Evolutionary conservation across 2,888 invertebrate genomes (phyloP), one percentile per base, ranked within the genome.

Genomic region (Globia sparganii): DNA sequence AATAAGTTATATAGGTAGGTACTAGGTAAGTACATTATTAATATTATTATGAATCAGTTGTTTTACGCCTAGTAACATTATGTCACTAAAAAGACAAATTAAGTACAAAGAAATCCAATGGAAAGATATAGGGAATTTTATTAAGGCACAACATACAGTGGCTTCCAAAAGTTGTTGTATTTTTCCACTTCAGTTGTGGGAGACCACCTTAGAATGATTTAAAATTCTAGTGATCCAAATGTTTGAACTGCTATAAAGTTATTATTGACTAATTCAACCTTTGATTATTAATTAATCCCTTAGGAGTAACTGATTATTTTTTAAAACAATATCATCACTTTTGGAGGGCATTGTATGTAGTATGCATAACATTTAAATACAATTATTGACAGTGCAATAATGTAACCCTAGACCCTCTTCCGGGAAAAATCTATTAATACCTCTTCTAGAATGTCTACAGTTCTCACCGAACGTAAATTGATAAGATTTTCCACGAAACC

Each of bases 401-500:
- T 1, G 25, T 34, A n/a, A n/a, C 1, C 34, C 18, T 15, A 49
- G 9, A 15, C 8, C 4, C 11, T 2, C 21, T 8, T 34, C 34
- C 49, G 6, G 18, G 18, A 18, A 31, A 40, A 1, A 6, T 31
- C 18, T 34, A n/a, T 40, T 34, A 68, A 65, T 8, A 64, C 31
- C 18, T 43, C 15, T 2, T 59, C 34, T 43, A 72, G 13, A 66
- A 69, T 62, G 13, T 15, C 59, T 59, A 46, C 31, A 31, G 13
- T 66, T 71, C 70, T 61, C 56, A 83, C 28, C 46, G 4, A 68
- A 64, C 31, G 15, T 5, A 77, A 75, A 18, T 18, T 53, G 13
- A 67, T 46, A 65, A 74, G 72, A 61, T 58, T 75, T 86, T 80
- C 86, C 86, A 77, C 65, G 25, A 78, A 78, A 61, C 74, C 72